These are phyloP conservation scores for Drosophila littoralis DNA, from an alignment of 1,140 invertebrate species.

Conservation along the genomic window DNA sequence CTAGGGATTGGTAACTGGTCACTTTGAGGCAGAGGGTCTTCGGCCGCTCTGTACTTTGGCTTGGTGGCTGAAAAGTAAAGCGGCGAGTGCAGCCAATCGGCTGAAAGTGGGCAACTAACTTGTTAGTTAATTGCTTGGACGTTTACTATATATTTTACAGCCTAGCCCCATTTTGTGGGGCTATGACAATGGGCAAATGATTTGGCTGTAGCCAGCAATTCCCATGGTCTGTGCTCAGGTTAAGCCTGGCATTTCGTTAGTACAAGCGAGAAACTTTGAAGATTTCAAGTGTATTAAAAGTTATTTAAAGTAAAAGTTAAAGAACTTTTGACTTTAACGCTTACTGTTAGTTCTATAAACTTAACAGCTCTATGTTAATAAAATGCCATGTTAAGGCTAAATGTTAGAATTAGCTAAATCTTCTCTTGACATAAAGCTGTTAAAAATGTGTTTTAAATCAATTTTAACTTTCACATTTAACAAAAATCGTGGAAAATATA, in stretches of 20 bases:
- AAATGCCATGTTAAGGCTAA: not conserved
- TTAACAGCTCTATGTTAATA: not conserved
- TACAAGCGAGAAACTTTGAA: not conserved
- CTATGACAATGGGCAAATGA: not conserved
- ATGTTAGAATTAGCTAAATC: not conserved
- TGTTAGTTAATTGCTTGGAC: constrained; percentile 51
- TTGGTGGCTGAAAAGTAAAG: constrained; percentile 4
- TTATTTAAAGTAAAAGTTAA: too few relatives aligned
- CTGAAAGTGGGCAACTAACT: constrained; percentile 56
- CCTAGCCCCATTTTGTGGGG: constrained; percentile 7
- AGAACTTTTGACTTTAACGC: not conserved
- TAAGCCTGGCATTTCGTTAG: not conserved
- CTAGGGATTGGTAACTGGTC: not conserved
- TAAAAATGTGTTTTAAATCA: not conserved
- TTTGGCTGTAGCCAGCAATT: not conserved
- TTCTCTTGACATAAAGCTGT: not conserved
- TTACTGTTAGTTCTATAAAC: not conserved
- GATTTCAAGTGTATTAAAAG: not conserved
- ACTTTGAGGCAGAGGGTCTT: not conserved
- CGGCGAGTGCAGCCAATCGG: constrained; percentile 16
- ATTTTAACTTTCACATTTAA: not conserved
- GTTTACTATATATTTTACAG: constrained; percentile 21
- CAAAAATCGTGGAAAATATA: not conserved
- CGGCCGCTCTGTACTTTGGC: constrained; percentile 8
- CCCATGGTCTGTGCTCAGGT: not conserved